Base-by-base conservation (phyloP, 1,140 invertebrate genomes). In the Orchestia grillus region DNA sequence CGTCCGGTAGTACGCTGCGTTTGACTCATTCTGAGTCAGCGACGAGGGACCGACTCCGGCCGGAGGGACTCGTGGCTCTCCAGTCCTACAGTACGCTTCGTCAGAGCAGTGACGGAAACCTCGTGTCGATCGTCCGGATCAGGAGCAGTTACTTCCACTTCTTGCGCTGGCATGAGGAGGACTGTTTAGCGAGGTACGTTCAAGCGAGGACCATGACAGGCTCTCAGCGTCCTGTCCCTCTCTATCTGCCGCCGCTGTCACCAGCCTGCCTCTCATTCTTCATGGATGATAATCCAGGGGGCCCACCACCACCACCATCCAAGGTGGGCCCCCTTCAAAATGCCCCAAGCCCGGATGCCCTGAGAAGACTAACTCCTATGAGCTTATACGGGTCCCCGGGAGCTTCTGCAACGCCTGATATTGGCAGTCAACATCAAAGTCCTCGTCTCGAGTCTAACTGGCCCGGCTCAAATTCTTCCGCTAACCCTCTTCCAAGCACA, bases 1-100 rank as follows among this genome's bases (percentile, higher is more conserved):
- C 92, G 92, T 94, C 92, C 92, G 92, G 92, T 94, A 45, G 92
- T 94, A 94, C 92, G 40, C 62, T 77, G 62, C 44, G 92, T 45
- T 94, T 94, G 92, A 94, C 92, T 94, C 92, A 94, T 47, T 94
- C 43, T 94, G 92, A 94, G 41, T 94, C 92, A 94, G 92, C 92
- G 43, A 45, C 43, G 43, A 94, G 92, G 92, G 92, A 94, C 92
- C 44, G 43, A 94, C 92, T 94, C 43, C 40, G 92, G 44, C 44
- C 43, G 44, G 44, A 94, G 92, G 44, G 92, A 42, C 92, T 40
- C 92, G 92, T 94, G 92, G 92, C 92, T 44, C 92, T 47, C 43
- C 92, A 94, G 92, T 94, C 92, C 43, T 94, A 94, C 92, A 94
- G 92, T 94, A 94, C 92, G 44, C 92, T 44, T 47, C 92, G 92